Evolutionary conservation across 1,140 invertebrate genomes (phyloP).

Genomic region (Cherax destructor): DNA sequence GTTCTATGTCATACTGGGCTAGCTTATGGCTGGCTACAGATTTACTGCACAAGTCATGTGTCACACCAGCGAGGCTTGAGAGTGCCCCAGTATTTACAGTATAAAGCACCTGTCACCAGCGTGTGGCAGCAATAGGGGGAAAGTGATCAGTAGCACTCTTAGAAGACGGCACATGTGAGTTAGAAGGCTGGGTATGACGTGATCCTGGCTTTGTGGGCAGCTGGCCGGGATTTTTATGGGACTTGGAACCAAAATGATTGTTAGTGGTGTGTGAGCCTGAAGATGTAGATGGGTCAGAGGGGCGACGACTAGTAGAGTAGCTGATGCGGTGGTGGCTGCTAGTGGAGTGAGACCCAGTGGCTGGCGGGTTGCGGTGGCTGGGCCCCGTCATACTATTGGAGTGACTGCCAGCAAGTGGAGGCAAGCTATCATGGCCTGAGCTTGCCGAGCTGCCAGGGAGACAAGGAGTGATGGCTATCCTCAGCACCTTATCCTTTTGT

Average conservation of each 20-base stretch:
- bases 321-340: neutral
- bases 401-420: conserved; percentile 21
- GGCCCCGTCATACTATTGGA: neutral
- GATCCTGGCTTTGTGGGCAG: neutral
- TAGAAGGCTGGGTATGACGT: neutral
- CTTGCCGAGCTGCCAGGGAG: conserved; percentile 36
- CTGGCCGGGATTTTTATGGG: neutral
- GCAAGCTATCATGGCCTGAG: conserved; percentile 43
- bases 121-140: conserved; percentile 42
- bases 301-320: conserved; percentile 21
- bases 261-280: neutral
- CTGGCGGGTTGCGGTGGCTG: neutral
- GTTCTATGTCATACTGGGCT: neutral
- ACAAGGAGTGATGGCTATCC: conserved; percentile 13
- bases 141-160: conserved; percentile 19
- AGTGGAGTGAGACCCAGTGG: neutral
- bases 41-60: neutral
- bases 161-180: neutral
- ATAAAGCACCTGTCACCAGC: neutral
- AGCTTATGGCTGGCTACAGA: neutral
- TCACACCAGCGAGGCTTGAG: neutral
- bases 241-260: neutral
- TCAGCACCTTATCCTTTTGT: conserved; percentile 3
- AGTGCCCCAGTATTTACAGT: neutral
- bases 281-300: conserved; percentile 4